These are phyloP conservation scores for Deilephila elpenor DNA, from an alignment of 2,888 invertebrate species.

Conservation along the genomic window DNA sequence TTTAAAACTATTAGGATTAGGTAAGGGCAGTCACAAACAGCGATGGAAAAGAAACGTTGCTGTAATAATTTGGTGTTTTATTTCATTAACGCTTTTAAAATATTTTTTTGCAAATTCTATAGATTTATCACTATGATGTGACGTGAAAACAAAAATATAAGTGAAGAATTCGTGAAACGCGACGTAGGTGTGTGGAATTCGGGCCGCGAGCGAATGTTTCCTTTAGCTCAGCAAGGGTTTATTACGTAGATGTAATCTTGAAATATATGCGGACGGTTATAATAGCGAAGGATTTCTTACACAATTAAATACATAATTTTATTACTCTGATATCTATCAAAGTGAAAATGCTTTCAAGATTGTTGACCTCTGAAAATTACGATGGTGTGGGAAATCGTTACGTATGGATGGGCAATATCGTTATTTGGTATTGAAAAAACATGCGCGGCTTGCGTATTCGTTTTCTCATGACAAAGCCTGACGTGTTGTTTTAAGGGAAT, in stretches of 20 bases:
- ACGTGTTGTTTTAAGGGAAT: not conserved
- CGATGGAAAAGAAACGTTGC: too few species aligned
- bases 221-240: slow-evolving; percentile 25
- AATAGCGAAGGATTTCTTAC: slow-evolving; percentile 11
- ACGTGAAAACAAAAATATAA: not conserved
- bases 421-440: not conserved
- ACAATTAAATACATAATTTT: slow-evolving; percentile 8
- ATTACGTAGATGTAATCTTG: slow-evolving; percentile 22
- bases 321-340: slow-evolving; percentile 12
- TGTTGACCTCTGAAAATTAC: slow-evolving; percentile 4
- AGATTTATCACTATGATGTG: not conserved
- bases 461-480: not conserved
- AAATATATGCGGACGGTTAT: slow-evolving; percentile 12
- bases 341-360: not conserved
- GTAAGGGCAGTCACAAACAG: too few species aligned
- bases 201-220: slow-evolving; percentile 19
- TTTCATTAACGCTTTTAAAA: too few species aligned
- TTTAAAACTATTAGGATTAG: too few species aligned
- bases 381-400: slow-evolving; percentile 1
- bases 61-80: too few species aligned
- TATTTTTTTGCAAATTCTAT: not conserved
- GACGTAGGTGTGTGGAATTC: slow-evolving; percentile 25
- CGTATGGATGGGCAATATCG: not conserved
- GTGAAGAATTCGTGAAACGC: slow-evolving; percentile 12
- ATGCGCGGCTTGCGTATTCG: not conserved